These are phyloP conservation scores for Dasypogon diadema DNA, from an alignment of 2,888 invertebrate genomes.

Conservation along the genomic window DNA sequence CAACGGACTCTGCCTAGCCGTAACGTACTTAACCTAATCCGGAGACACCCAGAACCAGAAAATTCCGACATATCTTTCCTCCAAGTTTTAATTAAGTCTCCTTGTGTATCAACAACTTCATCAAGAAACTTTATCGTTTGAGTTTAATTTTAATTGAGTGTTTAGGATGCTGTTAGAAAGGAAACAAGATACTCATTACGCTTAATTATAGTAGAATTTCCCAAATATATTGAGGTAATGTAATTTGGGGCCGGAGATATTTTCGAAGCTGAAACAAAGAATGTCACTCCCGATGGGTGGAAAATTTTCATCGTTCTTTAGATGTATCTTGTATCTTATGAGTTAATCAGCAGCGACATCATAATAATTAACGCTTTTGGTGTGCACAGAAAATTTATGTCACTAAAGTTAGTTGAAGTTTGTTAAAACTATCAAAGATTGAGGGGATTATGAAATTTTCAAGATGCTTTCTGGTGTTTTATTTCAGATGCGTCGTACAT, in stretches of 20 bases:
- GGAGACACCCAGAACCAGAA: conserved; percentile 1
- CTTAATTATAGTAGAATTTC: conserved; percentile 40
- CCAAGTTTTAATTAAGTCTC: conserved; percentile 46
- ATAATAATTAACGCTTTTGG: conserved; percentile 2
- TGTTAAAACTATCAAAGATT: too few species aligned
- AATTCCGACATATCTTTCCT: conserved; percentile 40
- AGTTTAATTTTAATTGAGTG: conserved; percentile 48
- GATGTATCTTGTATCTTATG: conserved; percentile 1
- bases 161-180: conserved; percentile 42
- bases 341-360: conserved; percentile 4
- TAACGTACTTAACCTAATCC: conserved; percentile 22
- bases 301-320: not conserved
- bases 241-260: conserved; percentile 34
- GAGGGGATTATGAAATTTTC: too few species aligned
- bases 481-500: too few species aligned
- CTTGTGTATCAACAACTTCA: conserved; percentile 42
- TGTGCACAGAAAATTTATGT: not conserved
- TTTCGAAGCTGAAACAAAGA: not conserved
- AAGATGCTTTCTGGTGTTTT: too few species aligned
- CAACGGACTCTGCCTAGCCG: not conserved
- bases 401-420: not conserved
- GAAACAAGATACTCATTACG: conserved; percentile 48
- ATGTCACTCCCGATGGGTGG: not conserved
- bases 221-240: conserved; percentile 46
- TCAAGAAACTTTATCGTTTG: conserved; percentile 46